Percentiles rank a stretch among this genome's conserved stretches.
Conservation (phyloP, 2,888 invertebrate genomes). For the Fragum sueziense region DNA sequence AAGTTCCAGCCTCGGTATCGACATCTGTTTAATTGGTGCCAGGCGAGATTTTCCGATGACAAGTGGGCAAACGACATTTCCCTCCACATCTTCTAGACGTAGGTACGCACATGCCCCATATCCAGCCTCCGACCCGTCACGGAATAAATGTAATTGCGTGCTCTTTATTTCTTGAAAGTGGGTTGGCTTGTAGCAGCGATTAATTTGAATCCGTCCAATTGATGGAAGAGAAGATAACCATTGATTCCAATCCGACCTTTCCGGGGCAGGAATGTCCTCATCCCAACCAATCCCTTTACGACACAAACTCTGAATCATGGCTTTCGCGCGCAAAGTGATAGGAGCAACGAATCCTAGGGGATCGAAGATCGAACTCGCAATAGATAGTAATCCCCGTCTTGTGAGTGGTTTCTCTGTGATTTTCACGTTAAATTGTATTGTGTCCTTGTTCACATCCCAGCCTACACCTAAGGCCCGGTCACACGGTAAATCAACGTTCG, state of each 20-base stretch:
- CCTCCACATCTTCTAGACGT: constrained; percentile 24
- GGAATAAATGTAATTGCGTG: constrained; percentile 38
- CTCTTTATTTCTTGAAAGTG: background rate
- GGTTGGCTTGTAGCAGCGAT: constrained; percentile 49
- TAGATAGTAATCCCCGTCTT: constrained; percentile 22
- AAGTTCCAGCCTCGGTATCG: constrained; percentile 35
- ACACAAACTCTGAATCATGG: constrained; percentile 1
- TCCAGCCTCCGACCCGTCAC: constrained; percentile 42
- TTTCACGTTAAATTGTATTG: constrained; percentile 6
- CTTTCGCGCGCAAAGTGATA: constrained; percentile 2
- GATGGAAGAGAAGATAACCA: background rate
- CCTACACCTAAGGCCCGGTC: constrained; percentile 25
- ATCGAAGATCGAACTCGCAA: constrained; percentile 20
- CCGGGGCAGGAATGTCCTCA: constrained; percentile 30
- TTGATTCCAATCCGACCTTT: constrained; percentile 11
- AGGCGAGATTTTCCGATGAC: constrained; percentile 46
- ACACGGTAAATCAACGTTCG: constrained; percentile 19
- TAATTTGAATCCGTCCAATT: background rate
- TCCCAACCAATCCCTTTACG: constrained; percentile 47
- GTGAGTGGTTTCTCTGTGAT: constrained; percentile 16
- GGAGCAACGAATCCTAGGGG: constrained; percentile 22
- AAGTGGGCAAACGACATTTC: constrained; percentile 22
- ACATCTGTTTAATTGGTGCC: constrained; percentile 42
- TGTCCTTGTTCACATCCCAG: constrained; percentile 25
- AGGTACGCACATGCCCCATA: constrained; percentile 43